Base-by-base conservation (phyloP, 2,797 vertebrate species). In the Agapornis canus region DNA sequence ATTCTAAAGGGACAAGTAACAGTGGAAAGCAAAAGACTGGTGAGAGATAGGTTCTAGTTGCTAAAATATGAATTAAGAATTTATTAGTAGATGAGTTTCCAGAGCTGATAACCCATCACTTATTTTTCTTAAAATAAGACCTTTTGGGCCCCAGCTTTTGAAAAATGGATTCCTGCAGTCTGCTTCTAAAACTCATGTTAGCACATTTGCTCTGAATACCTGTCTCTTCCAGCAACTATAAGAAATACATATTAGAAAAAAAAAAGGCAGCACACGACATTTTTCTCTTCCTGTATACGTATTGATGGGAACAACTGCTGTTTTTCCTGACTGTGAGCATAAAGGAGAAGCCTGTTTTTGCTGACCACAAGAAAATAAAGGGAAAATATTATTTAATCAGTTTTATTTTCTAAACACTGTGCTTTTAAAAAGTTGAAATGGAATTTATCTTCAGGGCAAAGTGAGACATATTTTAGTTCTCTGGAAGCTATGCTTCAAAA, bases 281-380 rank as follows among this genome's bases (percentile, higher is more conserved):
- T 52, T 29, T 7, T 5, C 5, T 15, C 13, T 40, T 65, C 13
- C 27, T 81, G 7, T 0, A 0, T 31, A 20, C 9, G 1, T 49
- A 10, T 51, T 51, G 60, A 48, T 90, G 37, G 31, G 70, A 89
- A 83, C 10, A 75, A 60, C 26, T 31, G 6, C n/a, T 78, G 5
- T 72, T 79, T 75, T 84, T 15, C n/a, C 11, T 65, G 59, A 0
- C 13, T 54, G 14, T 79, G 49, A 69, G 3, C 23, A 52, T 42
- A 82, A 87, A 49, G 26, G 9, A 61, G 52, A 65, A 84, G 10
- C 11, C 27, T 3, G 3, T 1, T 71, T 80, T 72, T 89, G 13
- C 52, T 86, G 40, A 49, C 22, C 35, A 61, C 7, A 35, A 14
- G 12, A 84, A 78, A 91, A 72, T 14, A 64, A 49, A 73, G 3